phyloP scores from a whole-genome alignment of 2,113 vertebrate species.

The Chloebia gouldiae region DNA sequence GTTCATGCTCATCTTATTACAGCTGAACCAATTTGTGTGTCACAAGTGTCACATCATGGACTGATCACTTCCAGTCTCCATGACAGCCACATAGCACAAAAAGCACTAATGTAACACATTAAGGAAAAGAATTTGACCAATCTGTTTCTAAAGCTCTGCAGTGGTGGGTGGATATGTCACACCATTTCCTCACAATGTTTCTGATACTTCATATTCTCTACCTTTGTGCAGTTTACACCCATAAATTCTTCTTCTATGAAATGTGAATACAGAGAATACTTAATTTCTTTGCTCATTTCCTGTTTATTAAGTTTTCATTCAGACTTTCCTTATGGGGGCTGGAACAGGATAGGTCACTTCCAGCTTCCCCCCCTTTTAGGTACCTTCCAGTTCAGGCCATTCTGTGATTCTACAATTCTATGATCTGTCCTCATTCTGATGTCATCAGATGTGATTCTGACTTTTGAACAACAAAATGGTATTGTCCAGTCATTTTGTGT shows the following conservation, averaged over 20 bases:
- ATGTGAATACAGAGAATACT: not conserved
- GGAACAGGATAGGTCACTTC: not conserved
- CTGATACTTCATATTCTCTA: not conserved
- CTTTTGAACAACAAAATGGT: not conserved
- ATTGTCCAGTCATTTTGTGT: not conserved
- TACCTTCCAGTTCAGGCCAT: not conserved
- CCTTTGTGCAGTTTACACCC: not conserved
- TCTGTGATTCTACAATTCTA: not conserved
- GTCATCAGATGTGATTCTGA: not conserved
- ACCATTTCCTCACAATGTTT: not conserved
- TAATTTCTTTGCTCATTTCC: not conserved
- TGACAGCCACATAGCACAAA: not conserved
- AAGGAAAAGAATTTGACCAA: not conserved
- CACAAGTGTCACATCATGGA: not conserved
- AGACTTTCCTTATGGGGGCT: not conserved
- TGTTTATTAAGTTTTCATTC: not conserved
- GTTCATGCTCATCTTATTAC: not conserved
- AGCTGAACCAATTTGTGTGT: not conserved
- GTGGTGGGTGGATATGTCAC: not conserved
- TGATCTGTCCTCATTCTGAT: not conserved
- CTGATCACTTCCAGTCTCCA: conserved; percentile 3
- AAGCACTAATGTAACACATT: not conserved
- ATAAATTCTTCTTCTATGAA: not conserved
- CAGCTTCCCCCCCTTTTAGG: not conserved
- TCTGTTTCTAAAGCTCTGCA: not conserved